A percentile compares a stretch with the other conserved stretches of the same genome.
These are phyloP conservation scores for Meloidogyne chitwoodi DNA, from an alignment of 1,140 invertebrate species.

Conservation along the genomic window DNA sequence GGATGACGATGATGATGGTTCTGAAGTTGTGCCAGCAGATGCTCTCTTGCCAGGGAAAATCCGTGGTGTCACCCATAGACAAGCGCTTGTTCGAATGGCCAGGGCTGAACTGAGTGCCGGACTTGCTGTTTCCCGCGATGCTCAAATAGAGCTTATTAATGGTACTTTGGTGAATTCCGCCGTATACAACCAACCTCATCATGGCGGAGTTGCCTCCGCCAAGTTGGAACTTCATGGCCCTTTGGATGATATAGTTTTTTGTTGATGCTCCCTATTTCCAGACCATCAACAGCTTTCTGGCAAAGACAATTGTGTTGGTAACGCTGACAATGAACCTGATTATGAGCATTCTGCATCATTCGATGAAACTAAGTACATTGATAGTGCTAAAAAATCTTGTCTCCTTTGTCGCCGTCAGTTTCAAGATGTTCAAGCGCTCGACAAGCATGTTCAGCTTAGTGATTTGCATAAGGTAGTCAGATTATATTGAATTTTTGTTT, in stretches of 20 bases:
- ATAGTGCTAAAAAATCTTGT: slow-evolving; percentile 85
- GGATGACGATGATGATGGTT: slow-evolving; percentile 60
- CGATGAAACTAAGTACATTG: slow-evolving; percentile 69
- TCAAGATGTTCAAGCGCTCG: slow-evolving; percentile 77
- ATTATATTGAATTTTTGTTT: slow-evolving; percentile 13
- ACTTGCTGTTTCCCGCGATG: slow-evolving; percentile 9
- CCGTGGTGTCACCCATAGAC: slow-evolving; percentile 24
- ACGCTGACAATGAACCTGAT: background rate
- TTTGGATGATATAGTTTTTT: slow-evolving; percentile 7
- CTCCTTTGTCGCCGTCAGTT: slow-evolving; percentile 91
- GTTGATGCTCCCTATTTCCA: slow-evolving; percentile 26
- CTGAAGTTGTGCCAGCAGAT: slow-evolving; percentile 62
- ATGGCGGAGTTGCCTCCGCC: background rate
- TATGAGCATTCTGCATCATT: slow-evolving; percentile 29
- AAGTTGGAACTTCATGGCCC: slow-evolving; percentile 4
- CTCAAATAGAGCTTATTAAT: background rate
- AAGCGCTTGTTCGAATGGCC: slow-evolving; percentile 9
- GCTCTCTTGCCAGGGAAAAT: slow-evolving; percentile 12
- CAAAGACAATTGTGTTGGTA: background rate
- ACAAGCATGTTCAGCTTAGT: slow-evolving; percentile 85
- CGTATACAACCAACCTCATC: background rate
- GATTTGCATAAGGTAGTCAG: slow-evolving; percentile 76
- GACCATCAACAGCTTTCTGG: slow-evolving; percentile 15
- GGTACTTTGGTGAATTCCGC: slow-evolving; percentile 7
- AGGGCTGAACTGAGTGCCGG: slow-evolving; percentile 10